Evolutionary conservation across 2,888 invertebrate genomes (phyloP), one percentile per base, ranked within the genome.

Genomic region (Bimastos eiseni): DNA sequence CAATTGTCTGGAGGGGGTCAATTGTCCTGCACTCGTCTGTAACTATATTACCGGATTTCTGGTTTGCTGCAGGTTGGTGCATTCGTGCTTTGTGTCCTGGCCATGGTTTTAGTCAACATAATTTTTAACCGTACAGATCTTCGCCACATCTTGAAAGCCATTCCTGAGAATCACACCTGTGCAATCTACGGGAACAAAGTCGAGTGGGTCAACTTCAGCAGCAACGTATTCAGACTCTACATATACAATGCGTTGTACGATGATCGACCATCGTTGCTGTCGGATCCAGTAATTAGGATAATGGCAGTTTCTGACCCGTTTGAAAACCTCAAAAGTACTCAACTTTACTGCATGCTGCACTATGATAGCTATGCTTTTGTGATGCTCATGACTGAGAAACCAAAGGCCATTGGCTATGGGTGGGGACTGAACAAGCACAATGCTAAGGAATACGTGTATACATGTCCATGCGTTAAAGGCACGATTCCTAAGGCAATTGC

Each of bases 261-360:
- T 37, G 89, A 89, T 44, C 33, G 89, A 49, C 89, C 38, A 41
- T 38, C 89, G 0, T 3, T 89, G 30, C 0, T 44, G 38, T 41
- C 41, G 44, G 89, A 34, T 49, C 89, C 89, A 49, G 89, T 89
- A n/a, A 41, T 89, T 37, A 37, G 89, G 49, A 89, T 89, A 17
- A 89, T 38, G 15, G 89, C 89, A 34, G 36, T 86, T 17, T 86
- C 86, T 1, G 86, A 86, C 86, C 86, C 34, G 86, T 13, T 36
- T 86, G 34, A 34, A 34, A 37, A 86, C 6, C 36, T 86, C 3
- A 15, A 84, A 2, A 30, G 4, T 30, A 70, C 19, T 11, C 86
- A 24, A n/a, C 83, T 90, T 21, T 90, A 89, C 89, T 89, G 89
- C 44, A 34, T 37, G 8, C n/a, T 89, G 24, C 44, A 89, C 41